Conservation (phyloP, 2,888 invertebrate species). For the Clivina fossor region DNA sequence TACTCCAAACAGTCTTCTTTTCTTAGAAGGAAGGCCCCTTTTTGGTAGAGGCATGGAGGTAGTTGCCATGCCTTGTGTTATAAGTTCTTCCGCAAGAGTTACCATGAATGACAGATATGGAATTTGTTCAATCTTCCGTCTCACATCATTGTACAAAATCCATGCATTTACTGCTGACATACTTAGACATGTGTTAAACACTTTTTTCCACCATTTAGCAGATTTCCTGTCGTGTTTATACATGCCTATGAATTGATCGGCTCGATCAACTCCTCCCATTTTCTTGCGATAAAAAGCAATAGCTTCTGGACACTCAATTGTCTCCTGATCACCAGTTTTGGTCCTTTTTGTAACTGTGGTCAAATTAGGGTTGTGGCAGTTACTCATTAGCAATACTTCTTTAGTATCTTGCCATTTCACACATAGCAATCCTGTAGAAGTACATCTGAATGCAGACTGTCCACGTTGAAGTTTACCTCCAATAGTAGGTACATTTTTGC, state of each 20-base stretch:
- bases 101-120: slow-evolving; percentile 26
- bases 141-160: slow-evolving; percentile 25
- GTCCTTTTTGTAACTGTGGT: slow-evolving; percentile 21
- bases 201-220: slow-evolving; percentile 32
- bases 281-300: slow-evolving; percentile 27
- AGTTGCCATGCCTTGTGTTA: slow-evolving; percentile 27
- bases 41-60: slow-evolving; percentile 22
- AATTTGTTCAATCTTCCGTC: slow-evolving; percentile 18
- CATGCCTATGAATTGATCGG: slow-evolving; percentile 33
- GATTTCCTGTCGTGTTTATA: slow-evolving; percentile 35
- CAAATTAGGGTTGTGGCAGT: slow-evolving; percentile 24
- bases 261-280: slow-evolving; percentile 34
- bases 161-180: slow-evolving; percentile 20
- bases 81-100: slow-evolving; percentile 34
- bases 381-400: slow-evolving; percentile 27
- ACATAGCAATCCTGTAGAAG: slow-evolving; percentile 4
- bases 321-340: slow-evolving; percentile 22
- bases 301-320: slow-evolving; percentile 25
- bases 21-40: slow-evolving; percentile 26
- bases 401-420: slow-evolving; percentile 34
- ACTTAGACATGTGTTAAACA: slow-evolving; percentile 27
- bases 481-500: slow-evolving; percentile 29
- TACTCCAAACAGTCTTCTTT: slow-evolving; percentile 29
- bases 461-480: slow-evolving; percentile 22
- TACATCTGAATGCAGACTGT: slow-evolving; percentile 23